Base-by-base conservation (phyloP, 2,113 vertebrate genomes). In the Planiliza haematocheilus region DNA sequence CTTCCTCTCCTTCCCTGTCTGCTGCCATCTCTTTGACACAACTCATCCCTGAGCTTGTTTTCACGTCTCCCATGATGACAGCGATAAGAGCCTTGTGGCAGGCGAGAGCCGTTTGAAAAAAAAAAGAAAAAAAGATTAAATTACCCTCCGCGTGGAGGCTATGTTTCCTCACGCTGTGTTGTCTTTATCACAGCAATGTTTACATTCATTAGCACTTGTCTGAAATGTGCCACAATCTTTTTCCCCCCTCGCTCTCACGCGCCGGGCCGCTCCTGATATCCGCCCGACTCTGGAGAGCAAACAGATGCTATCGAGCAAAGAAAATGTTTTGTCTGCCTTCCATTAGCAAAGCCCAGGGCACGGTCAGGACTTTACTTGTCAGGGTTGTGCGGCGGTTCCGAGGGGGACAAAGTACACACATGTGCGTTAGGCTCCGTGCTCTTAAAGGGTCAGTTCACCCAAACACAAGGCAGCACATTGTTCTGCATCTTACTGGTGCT, bases 141-240 rank as follows among this genome's bases (percentile, higher is more conserved):
- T 92, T 90, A 88, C 73, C 85, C 85, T 85, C 70, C 81, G 74
- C 21, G 45, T 42, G 57, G 81, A 80, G 79, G 72, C 43, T 45
- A 53, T 20, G 62, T 79, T 64, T 89, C 62, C 57, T 56, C 61
- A 64, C 30, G 79, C 83, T 84, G 83, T 68, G 83, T 70, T 82
- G 88, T 92, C 93, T 94, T 93, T 90, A 92, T 90, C 86, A 37
- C 74, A 45, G 58, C 61, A 49, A 77, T 94, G 89, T 94, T 93
- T 94, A 92, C 91, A 91, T 93, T 95, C 94, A 93, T 91, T 94
- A 94, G 88, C 92, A 91, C 86, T 94, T 91, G 87, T 92, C 85
- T 94, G 88, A 90, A 92, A 92, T 80, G 82, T 91, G 92, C 88
- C 93, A 84, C 84, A 74, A 82, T 74, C 76, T 66, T 63, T 8